A percentile compares a stretch with the other conserved stretches of the same genome.
phyloP scores from a whole-genome alignment of 1,140 invertebrate species.

The Polyergus mexicanus region DNA sequence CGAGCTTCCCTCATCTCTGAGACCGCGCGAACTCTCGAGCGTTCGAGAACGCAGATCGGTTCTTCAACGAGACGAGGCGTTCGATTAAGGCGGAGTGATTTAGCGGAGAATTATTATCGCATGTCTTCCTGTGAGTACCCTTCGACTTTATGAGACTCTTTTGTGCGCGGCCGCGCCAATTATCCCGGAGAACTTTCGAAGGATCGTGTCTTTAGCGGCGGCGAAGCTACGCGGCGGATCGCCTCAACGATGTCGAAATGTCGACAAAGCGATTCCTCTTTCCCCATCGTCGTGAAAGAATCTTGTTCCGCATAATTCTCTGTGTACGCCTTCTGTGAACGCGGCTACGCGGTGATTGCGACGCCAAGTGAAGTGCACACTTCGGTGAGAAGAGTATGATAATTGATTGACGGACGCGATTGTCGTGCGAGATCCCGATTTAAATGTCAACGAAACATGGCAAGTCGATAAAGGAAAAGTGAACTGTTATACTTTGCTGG shows the following conservation, averaged over 20 bases:
- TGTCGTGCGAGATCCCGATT: not conserved
- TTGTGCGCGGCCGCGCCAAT: conserved; percentile 60
- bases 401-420: not conserved
- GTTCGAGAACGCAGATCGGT: conserved; percentile 21
- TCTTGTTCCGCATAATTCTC: conserved; percentile 33
- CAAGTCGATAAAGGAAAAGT: not conserved
- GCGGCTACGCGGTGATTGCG: conserved; percentile 24
- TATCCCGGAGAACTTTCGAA: conserved; percentile 20
- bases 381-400: conserved; percentile 15
- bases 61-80: conserved; percentile 46
- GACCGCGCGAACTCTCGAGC: conserved; percentile 28
- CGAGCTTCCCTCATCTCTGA: conserved; percentile 15
- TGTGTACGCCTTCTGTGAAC: not conserved
- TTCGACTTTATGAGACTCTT: conserved; percentile 72
- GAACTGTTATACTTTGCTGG: not conserved
- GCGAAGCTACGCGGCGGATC: not conserved
- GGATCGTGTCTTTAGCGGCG: conserved; percentile 23
- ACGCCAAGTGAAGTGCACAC: not conserved
- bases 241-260: not conserved
- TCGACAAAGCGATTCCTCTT: conserved; percentile 25
- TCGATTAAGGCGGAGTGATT: conserved; percentile 51
- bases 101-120: conserved; percentile 68
- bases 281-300: not conserved
- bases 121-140: conserved; percentile 77
- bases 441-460: conserved; percentile 4